A percentile compares a stretch with the other conserved stretches of the same genome.
These are phyloP conservation scores for Oryzias dopingdopingensis DNA, from an alignment of 2,797 vertebrate genomes.

Conservation along the genomic window DNA sequence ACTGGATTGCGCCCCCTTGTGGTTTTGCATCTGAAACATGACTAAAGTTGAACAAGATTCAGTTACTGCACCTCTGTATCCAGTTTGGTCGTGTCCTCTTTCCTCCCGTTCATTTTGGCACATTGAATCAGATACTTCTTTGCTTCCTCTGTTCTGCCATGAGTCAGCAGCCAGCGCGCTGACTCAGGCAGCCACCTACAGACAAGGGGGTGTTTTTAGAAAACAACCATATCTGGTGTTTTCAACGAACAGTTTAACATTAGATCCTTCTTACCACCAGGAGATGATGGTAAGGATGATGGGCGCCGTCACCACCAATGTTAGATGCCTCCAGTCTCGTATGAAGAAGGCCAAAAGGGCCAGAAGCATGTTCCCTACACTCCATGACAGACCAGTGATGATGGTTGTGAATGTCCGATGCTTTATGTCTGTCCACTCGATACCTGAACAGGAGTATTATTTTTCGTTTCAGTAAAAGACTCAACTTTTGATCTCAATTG, in stretches of 20 bases:
- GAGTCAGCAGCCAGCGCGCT: conserved; percentile 84
- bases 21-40: too few species aligned
- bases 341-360: conserved; percentile 81
- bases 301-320: conserved; percentile 76
- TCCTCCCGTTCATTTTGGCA: conserved; percentile 76
- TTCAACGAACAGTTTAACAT: neutral
- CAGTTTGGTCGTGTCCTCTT: conserved; percentile 41
- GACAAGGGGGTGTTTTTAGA: neutral
- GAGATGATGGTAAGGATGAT: conserved; percentile 74
- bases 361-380: conserved; percentile 81
- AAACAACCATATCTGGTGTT: neutral
- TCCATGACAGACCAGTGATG: conserved; percentile 81
- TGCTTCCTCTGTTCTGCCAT: conserved; percentile 76
- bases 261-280: conserved; percentile 78
- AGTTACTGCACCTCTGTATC: conserved; percentile 68
- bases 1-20: too few species aligned
- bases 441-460: conserved; percentile 59
- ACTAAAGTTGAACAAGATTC: neutral
- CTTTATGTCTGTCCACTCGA: conserved; percentile 85
- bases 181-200: conserved; percentile 89
- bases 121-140: conserved; percentile 76
- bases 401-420: conserved; percentile 81
- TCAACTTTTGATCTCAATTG: too few species aligned
- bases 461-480: neutral
- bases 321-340: conserved; percentile 84